Conservation (phyloP, 2,797 vertebrate genomes). For the Acanthurus lineatus region DNA sequence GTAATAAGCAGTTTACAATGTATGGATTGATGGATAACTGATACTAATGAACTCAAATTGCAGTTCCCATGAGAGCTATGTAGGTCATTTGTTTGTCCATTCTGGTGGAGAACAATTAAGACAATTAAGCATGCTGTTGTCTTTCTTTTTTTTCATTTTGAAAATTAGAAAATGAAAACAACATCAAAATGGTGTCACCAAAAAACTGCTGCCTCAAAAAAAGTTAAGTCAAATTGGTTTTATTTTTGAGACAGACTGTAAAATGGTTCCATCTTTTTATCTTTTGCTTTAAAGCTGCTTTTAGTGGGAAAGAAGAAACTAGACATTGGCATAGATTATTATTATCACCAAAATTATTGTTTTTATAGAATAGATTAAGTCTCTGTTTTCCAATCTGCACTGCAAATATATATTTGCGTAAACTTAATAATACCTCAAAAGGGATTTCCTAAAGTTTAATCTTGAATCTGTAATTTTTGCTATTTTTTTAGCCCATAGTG, state of each 20-base stretch:
- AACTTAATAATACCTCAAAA: not conserved
- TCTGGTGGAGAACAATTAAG: not conserved
- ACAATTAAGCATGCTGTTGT: not conserved
- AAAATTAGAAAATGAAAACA: not conserved
- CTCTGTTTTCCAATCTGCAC: not conserved
- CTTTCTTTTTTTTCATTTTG: not conserved
- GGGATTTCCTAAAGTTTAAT: not conserved
- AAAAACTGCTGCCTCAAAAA: not conserved
- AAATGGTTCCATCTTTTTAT: not conserved
- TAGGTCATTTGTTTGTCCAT: constrained; percentile 6
- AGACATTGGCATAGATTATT: too few species aligned
- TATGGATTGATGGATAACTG: constrained; percentile 3
- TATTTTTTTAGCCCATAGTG: not conserved
- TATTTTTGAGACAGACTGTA: not conserved
- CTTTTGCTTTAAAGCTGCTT: not conserved
- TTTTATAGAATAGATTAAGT: not conserved
- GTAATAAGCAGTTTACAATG: not conserved
- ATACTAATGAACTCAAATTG: constrained; percentile 21
- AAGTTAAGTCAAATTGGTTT: not conserved
- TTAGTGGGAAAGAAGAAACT: not conserved
- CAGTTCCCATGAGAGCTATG: not conserved
- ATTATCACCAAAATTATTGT: too few species aligned
- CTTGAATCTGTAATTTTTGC: not conserved
- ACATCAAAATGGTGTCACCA: not conserved
- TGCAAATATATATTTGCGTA: not conserved